Evolutionary conservation across 92 coral and sea anemone species (phyloP).

Genomic region (Paragorgia papillata): DNA sequence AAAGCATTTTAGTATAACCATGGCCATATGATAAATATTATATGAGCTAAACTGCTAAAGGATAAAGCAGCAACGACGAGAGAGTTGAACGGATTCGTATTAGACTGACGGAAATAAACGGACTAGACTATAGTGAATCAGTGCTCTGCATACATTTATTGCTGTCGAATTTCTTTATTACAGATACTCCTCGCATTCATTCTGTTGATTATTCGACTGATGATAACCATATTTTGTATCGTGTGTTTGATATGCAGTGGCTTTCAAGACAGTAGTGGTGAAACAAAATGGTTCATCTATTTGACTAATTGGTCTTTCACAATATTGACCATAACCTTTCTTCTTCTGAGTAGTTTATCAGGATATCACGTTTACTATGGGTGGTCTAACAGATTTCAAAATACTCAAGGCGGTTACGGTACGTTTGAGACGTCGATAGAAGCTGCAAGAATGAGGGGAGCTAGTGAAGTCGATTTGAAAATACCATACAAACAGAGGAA

Average conservation of each 20-base stretch:
- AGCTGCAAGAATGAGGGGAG: constrained; percentile 11
- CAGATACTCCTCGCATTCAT: background rate
- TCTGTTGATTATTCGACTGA: constrained; percentile 47
- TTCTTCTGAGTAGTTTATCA: constrained; percentile 54
- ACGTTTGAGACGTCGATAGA: constrained; percentile 18
- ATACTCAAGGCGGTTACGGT: constrained; percentile 2
- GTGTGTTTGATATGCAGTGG: constrained; percentile 89
- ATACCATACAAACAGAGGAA: constrained; percentile 33
- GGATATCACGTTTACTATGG: background rate
- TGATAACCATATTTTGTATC: constrained; percentile 69
- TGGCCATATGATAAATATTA: too few species aligned
- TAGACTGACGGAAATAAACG: too few species aligned
- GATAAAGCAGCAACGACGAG: too few species aligned
- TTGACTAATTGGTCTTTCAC: constrained; percentile 88
- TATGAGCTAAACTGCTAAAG: too few species aligned
- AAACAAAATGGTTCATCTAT: constrained; percentile 86
- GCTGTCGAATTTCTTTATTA: background rate
- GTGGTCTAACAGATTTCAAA: background rate
- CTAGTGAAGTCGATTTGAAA: background rate
- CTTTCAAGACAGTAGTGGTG: constrained; percentile 61
- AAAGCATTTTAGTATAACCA: too few species aligned
- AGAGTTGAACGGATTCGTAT: too few species aligned
- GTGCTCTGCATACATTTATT: too few species aligned
- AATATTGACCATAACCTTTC: constrained; percentile 62
- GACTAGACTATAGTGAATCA: too few species aligned